A percentile compares a stretch with the other conserved stretches of the same genome.
These are phyloP conservation scores for Hydrolagus affinis DNA, from an alignment of 2,113 vertebrate genomes.

Conservation along the genomic window DNA sequence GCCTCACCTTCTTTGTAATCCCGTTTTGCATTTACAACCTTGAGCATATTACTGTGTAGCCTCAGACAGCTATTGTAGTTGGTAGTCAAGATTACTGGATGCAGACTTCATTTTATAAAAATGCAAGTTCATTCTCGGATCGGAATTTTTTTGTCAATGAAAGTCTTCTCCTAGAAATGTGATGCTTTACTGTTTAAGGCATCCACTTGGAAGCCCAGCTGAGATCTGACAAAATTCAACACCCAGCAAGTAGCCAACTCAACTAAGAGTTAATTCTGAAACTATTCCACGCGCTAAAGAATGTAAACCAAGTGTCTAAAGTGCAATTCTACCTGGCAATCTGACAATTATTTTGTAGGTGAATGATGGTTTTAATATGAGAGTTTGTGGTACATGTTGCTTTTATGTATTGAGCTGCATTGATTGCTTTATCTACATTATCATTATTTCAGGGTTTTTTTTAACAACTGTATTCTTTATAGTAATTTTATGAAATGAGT, in stretches of 20 bases:
- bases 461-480: constrained; percentile 2
- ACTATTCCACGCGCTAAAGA: neutral
- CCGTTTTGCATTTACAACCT: too few relatives aligned
- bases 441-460: neutral
- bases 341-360: neutral
- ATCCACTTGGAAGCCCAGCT: neutral
- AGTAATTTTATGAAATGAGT: neutral
- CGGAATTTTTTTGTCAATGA: too few relatives aligned
- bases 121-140: too few relatives aligned
- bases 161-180: too few relatives aligned
- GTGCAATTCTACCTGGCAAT: neutral
- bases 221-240: neutral
- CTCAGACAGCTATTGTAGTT: too few relatives aligned
- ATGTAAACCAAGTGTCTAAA: neutral
- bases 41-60: too few relatives aligned
- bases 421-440: neutral
- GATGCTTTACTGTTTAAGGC: neutral
- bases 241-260: neutral
- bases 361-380: constrained; percentile 13
- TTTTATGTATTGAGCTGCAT: neutral
- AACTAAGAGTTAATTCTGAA: too few relatives aligned
- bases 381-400: neutral
- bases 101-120: too few relatives aligned
- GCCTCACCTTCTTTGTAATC: too few relatives aligned
- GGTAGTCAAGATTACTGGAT: too few relatives aligned